Evolutionary conservation across 2,797 vertebrate species (phyloP).

Genomic region (Benthosema pterotum): DNA sequence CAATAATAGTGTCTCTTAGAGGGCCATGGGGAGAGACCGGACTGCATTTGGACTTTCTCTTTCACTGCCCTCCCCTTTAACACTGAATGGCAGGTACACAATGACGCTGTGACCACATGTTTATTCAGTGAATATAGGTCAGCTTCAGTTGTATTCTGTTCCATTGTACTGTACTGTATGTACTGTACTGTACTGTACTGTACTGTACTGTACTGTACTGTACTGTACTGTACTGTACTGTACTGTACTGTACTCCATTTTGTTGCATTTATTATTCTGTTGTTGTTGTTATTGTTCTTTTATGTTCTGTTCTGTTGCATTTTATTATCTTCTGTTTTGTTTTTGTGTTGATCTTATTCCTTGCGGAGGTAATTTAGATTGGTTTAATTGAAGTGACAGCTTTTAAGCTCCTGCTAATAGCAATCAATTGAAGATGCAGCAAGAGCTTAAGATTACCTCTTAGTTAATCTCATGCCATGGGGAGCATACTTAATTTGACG

Average conservation of each 20-base stretch:
- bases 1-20: constrained; percentile 14
- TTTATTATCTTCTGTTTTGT: constrained; percentile 18
- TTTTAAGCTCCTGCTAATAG: constrained; percentile 65
- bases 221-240: neutral
- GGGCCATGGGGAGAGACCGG: constrained; percentile 36
- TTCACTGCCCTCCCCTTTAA: constrained; percentile 51
- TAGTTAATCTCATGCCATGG: constrained; percentile 35
- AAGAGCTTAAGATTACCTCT: constrained; percentile 52
- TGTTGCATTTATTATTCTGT: constrained; percentile 3
- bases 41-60: constrained; percentile 47
- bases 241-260: constrained; percentile 13
- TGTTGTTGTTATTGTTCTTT: constrained; percentile 13
- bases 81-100: constrained; percentile 40
- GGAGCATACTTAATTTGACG: constrained; percentile 43
- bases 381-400: constrained; percentile 58
- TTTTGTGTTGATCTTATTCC: neutral
- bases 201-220: neutral
- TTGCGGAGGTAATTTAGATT: constrained; percentile 52
- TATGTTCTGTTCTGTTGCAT: neutral
- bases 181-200: neutral
- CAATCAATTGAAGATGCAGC: constrained; percentile 66
- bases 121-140: constrained; percentile 17
- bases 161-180: neutral
- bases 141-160: constrained; percentile 8
- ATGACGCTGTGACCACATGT: neutral